Evolutionary conservation across 2,888 invertebrate genomes (phyloP).

Genomic region (Morpho helenor): DNA sequence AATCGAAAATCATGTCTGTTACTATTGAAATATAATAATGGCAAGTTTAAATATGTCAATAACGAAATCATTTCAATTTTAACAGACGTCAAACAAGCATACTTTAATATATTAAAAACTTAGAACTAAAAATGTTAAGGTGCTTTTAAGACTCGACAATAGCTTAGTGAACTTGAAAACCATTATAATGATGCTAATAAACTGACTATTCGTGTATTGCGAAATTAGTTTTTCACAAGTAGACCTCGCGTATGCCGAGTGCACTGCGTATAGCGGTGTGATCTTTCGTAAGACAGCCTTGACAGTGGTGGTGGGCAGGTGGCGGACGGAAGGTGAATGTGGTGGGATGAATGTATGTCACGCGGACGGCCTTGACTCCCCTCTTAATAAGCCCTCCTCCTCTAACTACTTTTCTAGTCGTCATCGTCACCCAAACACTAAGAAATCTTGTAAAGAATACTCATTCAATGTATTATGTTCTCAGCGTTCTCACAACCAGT

Average conservation of each 20-base stretch:
- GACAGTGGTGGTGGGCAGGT: slow-evolving; percentile 65
- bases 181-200: slow-evolving; percentile 14
- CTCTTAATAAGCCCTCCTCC: slow-evolving; percentile 47
- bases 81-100: neutral
- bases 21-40: neutral
- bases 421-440: slow-evolving; percentile 31
- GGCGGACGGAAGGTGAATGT: slow-evolving; percentile 73
- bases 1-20: neutral
- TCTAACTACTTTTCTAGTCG: slow-evolving; percentile 41
- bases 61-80: slow-evolving; percentile 3
- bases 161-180: slow-evolving; percentile 30
- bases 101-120: neutral
- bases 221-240: slow-evolving; percentile 42
- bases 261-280: slow-evolving; percentile 32
- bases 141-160: neutral
- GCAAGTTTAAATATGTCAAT: too few species aligned
- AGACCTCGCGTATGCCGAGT: slow-evolving; percentile 42
- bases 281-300: slow-evolving; percentile 67
- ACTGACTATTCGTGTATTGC: slow-evolving; percentile 23
- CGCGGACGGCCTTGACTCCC: slow-evolving; percentile 70
- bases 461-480: slow-evolving; percentile 9
- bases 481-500: slow-evolving; percentile 4
- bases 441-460: slow-evolving; percentile 12
- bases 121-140: neutral
- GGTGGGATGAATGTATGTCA: slow-evolving; percentile 71